A percentile compares a stretch with the other conserved stretches of the same genome.
Evolutionary conservation across 2,797 vertebrate species (phyloP).

Genomic region (Hapalemur alaotrensis): DNA sequence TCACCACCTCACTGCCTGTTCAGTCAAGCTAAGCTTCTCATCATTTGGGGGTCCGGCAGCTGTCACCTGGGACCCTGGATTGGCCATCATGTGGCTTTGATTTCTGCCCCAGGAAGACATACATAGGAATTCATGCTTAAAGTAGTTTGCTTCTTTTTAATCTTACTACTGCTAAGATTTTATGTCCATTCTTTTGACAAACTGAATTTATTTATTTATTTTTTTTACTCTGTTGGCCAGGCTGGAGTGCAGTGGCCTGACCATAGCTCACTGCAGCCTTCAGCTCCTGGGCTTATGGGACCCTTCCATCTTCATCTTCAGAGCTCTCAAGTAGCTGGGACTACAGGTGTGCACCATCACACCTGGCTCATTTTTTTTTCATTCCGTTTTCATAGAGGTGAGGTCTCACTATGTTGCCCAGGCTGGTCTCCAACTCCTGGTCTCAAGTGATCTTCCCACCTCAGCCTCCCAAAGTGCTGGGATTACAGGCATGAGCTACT

Average conservation of each 20-base stretch:
- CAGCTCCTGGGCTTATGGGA: neutral
- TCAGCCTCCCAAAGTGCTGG: neutral
- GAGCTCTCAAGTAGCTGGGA: neutral
- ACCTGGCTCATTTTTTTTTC: neutral
- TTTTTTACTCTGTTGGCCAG: neutral
- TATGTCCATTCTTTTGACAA: neutral
- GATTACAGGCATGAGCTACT: neutral
- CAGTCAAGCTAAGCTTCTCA: neutral
- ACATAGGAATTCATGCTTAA: neutral
- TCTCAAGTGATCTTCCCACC: neutral
- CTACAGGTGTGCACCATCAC: neutral
- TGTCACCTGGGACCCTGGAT: accelerated
- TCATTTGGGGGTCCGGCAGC: neutral
- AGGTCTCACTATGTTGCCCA: neutral
- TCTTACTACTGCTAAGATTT: neutral
- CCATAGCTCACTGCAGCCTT: neutral
- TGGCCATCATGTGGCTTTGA: neutral
- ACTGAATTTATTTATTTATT: neutral
- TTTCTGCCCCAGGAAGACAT: neutral
- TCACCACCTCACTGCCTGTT: neutral
- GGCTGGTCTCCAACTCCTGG: neutral
- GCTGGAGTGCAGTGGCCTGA: neutral
- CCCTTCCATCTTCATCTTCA: neutral
- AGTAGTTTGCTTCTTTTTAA: neutral
- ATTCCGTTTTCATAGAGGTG: neutral